Base-by-base conservation (phyloP, 2,113 vertebrate species). In the Pseudopipra pipra region DNA sequence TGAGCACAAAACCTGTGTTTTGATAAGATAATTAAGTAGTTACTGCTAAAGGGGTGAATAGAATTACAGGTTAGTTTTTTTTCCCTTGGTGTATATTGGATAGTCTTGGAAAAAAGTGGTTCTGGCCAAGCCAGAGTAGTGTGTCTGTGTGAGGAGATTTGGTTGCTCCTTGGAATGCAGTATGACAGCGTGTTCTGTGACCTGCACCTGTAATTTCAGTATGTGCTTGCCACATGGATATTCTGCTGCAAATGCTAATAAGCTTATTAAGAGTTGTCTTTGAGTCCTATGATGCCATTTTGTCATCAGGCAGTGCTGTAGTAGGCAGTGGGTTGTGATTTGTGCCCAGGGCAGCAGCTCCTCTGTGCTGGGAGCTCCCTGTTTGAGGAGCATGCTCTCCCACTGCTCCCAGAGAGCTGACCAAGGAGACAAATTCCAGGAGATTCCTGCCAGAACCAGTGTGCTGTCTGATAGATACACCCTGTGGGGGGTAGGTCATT, bases 401-500 rank as follows among this genome's bases (percentile, higher is more conserved):
- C 15, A 5, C 43, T 61, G 59, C 71, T 62, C 30, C 12, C 78
- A 59, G 66, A 39, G 52, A 44, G 30, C 46, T 87, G 73, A 19
- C 49, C 16, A 16, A 51, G 59, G 73, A 62, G 52, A 41, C 17
- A 70, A 47, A 17, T 43, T 25, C 24, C 11, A 0, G 3, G 1
- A 47, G 24, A 21, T 41, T 54, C n/a, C 85, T 74, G 43, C 16
- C 11, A 37, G 17, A 65, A 21, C 19, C 6, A 7, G 14, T 33
- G 9, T 46, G 5, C 37, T 75, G 10, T 33, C 44, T 61, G 44
- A 27, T 5, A 55, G 54, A 8, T 51, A 52, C 6, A 33, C 7
- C 0, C 4, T 6, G 2, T 17, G 22, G n/a, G 21, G 22, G 19
- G 12, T 27, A 3, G 28, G 15, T 35, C 7, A 2, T 33, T 39